These are phyloP conservation scores for Limnothrissa miodon DNA, from an alignment of 2,113 vertebrate species.

Conservation along the genomic window DNA sequence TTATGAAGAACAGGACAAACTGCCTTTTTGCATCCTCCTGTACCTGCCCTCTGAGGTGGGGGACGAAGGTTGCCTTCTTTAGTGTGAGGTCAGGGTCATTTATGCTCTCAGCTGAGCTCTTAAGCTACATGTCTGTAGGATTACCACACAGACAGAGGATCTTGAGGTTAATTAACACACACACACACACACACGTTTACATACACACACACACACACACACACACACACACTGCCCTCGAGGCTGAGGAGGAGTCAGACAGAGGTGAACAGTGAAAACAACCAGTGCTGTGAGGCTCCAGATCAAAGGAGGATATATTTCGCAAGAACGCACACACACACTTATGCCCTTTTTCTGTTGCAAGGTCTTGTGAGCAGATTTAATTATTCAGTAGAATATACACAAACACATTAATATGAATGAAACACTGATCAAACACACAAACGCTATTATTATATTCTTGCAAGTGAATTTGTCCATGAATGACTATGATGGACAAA, in stretches of 20 bases:
- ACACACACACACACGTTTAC: conserved; percentile 1
- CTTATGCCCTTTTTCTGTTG: not conserved
- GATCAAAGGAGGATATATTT: not conserved
- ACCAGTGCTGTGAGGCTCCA: not conserved
- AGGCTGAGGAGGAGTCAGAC: conserved; percentile 10
- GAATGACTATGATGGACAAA: too few species aligned
- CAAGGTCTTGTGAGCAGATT: not conserved
- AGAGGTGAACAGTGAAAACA: conserved; percentile 15
- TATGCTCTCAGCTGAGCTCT: not conserved
- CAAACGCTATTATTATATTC: not conserved
- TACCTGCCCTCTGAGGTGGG: not conserved
- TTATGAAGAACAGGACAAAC: too few species aligned
- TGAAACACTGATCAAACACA: not conserved
- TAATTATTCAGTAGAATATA: not conserved
- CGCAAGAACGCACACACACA: not conserved
- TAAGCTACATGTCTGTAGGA: not conserved
- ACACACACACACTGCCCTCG: not conserved
- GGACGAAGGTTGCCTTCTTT: not conserved
- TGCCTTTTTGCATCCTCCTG: not conserved
- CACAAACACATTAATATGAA: not conserved
- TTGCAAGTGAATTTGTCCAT: not conserved
- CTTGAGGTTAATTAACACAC: not conserved
- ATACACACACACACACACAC: conserved; percentile 1
- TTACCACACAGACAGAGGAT: not conserved
- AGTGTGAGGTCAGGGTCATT: not conserved